Evolutionary conservation across 2,113 vertebrate species (phyloP).

Genomic region (Laterallus jamaicensis): DNA sequence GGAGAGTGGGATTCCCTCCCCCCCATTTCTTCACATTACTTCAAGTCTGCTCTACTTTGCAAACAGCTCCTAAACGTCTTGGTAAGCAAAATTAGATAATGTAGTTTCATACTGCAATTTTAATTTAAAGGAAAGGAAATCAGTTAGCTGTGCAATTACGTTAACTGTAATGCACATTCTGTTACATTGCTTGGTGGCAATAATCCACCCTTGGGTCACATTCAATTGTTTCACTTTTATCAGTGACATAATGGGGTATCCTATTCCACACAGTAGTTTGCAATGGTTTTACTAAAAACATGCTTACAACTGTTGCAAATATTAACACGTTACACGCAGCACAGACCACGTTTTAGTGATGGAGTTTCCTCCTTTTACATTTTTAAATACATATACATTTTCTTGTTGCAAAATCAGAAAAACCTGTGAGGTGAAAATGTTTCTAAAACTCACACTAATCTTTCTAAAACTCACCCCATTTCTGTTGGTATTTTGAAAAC

Average conservation of each 20-base stretch:
- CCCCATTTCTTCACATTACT: neutral
- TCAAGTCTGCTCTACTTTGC: constrained; percentile 49
- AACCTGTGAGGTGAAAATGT: neutral
- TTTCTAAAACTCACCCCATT: neutral
- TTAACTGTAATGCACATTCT: constrained; percentile 42
- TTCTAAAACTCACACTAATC: neutral
- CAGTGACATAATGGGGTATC: constrained; percentile 45
- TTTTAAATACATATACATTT: neutral
- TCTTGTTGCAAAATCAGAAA: neutral
- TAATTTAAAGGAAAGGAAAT: constrained; percentile 60
- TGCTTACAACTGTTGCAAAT: constrained; percentile 50
- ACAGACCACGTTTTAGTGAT: constrained; percentile 10
- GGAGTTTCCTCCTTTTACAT: neutral
- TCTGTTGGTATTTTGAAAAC: constrained; percentile 49
- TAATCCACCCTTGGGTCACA: constrained; percentile 60
- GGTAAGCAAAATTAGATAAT: constrained; percentile 65
- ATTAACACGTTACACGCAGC: constrained; percentile 15
- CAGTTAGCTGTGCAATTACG: constrained; percentile 61
- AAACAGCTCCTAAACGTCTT: constrained; percentile 44
- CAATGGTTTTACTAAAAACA: constrained; percentile 37
- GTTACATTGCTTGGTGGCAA: constrained; percentile 51
- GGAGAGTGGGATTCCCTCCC: neutral
- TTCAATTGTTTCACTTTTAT: constrained; percentile 56
- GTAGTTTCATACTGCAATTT: constrained; percentile 53
- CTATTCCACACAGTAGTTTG: constrained; percentile 30